These are phyloP conservation scores for Orthosia incerta DNA, from an alignment of 2,888 invertebrate species.

Conservation along the genomic window DNA sequence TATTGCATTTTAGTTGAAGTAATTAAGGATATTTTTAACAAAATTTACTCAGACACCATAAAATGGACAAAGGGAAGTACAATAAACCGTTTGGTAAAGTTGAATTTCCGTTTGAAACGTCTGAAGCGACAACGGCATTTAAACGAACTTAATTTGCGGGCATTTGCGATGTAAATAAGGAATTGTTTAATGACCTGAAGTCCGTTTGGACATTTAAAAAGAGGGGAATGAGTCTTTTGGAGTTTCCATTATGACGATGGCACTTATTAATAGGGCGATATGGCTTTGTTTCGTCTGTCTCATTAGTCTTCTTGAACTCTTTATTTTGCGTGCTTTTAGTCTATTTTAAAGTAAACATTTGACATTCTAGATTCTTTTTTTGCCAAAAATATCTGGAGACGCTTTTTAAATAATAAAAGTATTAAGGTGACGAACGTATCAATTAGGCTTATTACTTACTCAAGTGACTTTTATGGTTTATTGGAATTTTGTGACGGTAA, in stretches of 20 bases:
- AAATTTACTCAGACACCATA: slow-evolving; percentile 50
- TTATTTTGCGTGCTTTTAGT: slow-evolving; percentile 26
- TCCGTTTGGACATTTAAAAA: slow-evolving; percentile 68
- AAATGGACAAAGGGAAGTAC: slow-evolving; percentile 63
- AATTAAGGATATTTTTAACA: slow-evolving; percentile 57
- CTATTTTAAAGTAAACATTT: slow-evolving; percentile 6
- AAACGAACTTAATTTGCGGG: slow-evolving; percentile 74
- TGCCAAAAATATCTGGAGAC: not conserved
- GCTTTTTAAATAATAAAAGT: not conserved
- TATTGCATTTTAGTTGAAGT: slow-evolving; percentile 34
- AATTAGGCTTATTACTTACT: not conserved
- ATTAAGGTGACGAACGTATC: not conserved
- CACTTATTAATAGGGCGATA: slow-evolving; percentile 58
- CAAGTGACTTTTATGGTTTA: not conserved
- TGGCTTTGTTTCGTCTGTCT: slow-evolving; percentile 33
- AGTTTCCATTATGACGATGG: slow-evolving; percentile 58
- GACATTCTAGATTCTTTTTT: not conserved
- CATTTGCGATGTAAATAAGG: slow-evolving; percentile 76
- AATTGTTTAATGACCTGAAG: slow-evolving; percentile 73
- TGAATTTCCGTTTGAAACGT: slow-evolving; percentile 67
- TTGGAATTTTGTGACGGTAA: too few relatives aligned
- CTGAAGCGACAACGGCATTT: slow-evolving; percentile 68
- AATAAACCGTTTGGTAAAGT: slow-evolving; percentile 67
- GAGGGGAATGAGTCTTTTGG: slow-evolving; percentile 52
- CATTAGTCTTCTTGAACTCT: slow-evolving; percentile 41